phyloP scores from a whole-genome alignment of 2,888 invertebrate genomes.

The Diarsia mendica region DNA sequence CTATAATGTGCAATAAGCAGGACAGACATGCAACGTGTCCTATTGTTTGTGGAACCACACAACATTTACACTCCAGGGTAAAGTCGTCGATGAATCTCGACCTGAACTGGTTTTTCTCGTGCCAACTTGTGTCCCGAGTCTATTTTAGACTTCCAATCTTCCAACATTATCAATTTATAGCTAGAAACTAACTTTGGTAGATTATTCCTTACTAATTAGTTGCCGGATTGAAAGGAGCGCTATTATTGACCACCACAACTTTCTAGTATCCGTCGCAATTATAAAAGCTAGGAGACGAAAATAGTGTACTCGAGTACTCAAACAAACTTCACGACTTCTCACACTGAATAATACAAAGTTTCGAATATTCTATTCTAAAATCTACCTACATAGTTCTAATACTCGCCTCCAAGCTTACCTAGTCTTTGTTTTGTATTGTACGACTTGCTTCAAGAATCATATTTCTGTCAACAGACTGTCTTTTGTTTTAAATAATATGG shows the following conservation, averaged over 20 bases:
- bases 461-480: constrained; percentile 63
- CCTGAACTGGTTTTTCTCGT: neutral
- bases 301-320: constrained; percentile 25
- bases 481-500: constrained; percentile 62
- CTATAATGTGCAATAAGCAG: neutral
- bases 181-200: too few species aligned
- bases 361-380: constrained; percentile 53
- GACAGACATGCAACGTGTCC: neutral
- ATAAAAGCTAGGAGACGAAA: constrained; percentile 26
- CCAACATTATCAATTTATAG: neutral
- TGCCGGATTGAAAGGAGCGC: neutral
- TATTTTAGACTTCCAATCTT: neutral
- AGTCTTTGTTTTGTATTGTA: constrained; percentile 47
- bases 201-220: neutral
- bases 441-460: constrained; percentile 61
- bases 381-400: constrained; percentile 22
- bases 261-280: neutral
- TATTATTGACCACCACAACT: neutral
- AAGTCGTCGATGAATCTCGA: neutral
- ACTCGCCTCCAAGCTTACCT: constrained; percentile 39
- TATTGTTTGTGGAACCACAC: neutral
- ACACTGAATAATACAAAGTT: constrained; percentile 51
- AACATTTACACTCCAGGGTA: neutral
- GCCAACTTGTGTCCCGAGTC: neutral
- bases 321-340: constrained; percentile 45